Conservation (phyloP, 2,888 invertebrate species). For the Zeuzera pyrina region DNA sequence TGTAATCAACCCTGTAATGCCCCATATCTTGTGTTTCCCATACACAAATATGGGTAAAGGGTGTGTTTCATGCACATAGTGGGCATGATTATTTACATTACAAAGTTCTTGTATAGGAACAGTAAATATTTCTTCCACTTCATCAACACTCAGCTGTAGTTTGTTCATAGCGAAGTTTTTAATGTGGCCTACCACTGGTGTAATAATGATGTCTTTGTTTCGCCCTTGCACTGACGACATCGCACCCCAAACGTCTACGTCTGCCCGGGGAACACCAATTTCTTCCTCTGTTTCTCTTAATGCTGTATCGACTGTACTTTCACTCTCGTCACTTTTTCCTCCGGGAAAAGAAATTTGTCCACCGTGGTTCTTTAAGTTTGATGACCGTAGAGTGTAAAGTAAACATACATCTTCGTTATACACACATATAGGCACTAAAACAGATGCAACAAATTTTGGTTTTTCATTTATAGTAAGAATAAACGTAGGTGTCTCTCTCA, state of each 20-base stretch:
- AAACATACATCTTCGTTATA: constrained; percentile 80
- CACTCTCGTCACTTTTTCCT: constrained; percentile 81
- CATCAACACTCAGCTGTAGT: constrained; percentile 76
- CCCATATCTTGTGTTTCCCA: constrained; percentile 78
- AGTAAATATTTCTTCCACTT: constrained; percentile 86
- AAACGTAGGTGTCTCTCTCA: constrained; percentile 72
- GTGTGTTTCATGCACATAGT: constrained; percentile 73
- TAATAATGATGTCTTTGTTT: constrained; percentile 70
- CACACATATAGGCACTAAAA: constrained; percentile 86
- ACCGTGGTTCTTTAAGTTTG: constrained; percentile 79
- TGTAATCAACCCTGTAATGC: constrained; percentile 84
- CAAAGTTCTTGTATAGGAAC: constrained; percentile 78
- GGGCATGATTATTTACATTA: constrained; percentile 69
- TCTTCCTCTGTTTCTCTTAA: constrained; percentile 92
- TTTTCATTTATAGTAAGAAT: constrained; percentile 21
- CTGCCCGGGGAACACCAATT: constrained; percentile 76
- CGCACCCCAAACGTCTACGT: constrained; percentile 79
- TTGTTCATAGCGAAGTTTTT: constrained; percentile 60
- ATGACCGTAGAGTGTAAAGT: constrained; percentile 86
- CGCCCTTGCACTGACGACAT: constrained; percentile 41
- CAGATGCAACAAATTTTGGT: constrained; percentile 76
- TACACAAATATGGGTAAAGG: constrained; percentile 71
- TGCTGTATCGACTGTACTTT: constrained; percentile 79
- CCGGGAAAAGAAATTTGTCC: constrained; percentile 93
- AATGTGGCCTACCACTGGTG: constrained; percentile 79